Evolutionary conservation across 2,888 invertebrate genomes (phyloP).

Genomic region (Pedicia rivosa): DNA sequence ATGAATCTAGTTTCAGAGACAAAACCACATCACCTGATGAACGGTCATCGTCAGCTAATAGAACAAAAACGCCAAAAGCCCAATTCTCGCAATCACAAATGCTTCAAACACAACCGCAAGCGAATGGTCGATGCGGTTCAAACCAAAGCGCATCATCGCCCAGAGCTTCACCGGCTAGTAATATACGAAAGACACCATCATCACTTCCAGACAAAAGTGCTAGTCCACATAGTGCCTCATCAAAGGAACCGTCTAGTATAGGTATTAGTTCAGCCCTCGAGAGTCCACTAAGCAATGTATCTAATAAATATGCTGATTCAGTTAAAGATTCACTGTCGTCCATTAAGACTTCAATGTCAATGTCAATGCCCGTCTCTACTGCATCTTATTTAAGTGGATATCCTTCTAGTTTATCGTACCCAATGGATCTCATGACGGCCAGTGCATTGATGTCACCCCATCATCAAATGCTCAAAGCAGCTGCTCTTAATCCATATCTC

Average conservation of each 20-base stretch:
- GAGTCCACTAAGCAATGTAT: conserved; percentile 14
- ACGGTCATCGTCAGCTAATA: conserved; percentile 30
- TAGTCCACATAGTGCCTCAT: conserved; percentile 23
- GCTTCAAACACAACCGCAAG: conserved; percentile 3
- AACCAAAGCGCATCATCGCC: conserved; percentile 51
- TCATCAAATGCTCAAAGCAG: conserved; percentile 54
- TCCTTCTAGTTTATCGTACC: conserved; percentile 44
- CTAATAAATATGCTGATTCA: conserved; percentile 6
- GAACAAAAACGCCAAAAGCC: conserved; percentile 24
- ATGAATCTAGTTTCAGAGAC: conserved; percentile 45
- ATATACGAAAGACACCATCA: conserved; percentile 10
- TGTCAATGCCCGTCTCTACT: background rate
- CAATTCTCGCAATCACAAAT: conserved; percentile 10
- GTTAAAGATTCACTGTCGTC: conserved; percentile 6
- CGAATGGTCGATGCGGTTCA: conserved; percentile 45
- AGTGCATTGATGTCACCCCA: conserved; percentile 62
- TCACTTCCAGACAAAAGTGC: conserved; percentile 14
- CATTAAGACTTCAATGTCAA: conserved; percentile 10
- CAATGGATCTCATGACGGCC: conserved; percentile 57
- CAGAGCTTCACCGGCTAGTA: conserved; percentile 23
- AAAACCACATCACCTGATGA: conserved; percentile 53
- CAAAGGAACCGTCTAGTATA: conserved; percentile 1
- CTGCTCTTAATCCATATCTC: conserved; percentile 62
- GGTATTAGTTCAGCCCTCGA: conserved; percentile 12
- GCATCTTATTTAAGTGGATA: conserved; percentile 43